phyloP scores from a whole-genome alignment of 2,888 invertebrate species.

The Tachystola acroxantha region DNA sequence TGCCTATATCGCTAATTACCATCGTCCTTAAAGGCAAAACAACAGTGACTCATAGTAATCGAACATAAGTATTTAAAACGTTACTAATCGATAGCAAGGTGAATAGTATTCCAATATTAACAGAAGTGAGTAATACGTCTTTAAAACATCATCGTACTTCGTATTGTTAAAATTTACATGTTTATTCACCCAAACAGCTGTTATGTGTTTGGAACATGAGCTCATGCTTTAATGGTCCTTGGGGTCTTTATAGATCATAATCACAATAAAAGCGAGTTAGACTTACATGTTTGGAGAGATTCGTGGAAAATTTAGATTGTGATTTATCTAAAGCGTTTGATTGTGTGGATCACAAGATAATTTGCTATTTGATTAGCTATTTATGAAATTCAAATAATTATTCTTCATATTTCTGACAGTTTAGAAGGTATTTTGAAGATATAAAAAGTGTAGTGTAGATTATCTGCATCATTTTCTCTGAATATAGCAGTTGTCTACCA shows the following conservation, averaged over 20 bases:
- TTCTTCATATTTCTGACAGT: too few relatives aligned
- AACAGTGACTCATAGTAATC: neutral
- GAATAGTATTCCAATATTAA: slow-evolving; percentile 4
- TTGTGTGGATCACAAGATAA: neutral
- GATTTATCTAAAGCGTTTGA: neutral
- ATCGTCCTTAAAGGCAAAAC: neutral
- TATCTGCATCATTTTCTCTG: too few relatives aligned
- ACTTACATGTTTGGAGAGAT: neutral
- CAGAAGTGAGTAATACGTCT: slow-evolving; percentile 1
- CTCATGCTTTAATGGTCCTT: neutral
- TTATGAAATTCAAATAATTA: too few relatives aligned
- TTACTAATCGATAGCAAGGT: neutral
- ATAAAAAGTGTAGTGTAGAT: too few relatives aligned
- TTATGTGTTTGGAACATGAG: neutral
- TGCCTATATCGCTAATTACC: too few relatives aligned
- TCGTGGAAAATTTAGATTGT: neutral
- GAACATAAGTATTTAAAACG: neutral
- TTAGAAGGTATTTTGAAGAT: too few relatives aligned
- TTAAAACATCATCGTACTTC: neutral
- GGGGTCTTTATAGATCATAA: neutral
- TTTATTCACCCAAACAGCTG: neutral
- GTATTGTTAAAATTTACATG: slow-evolving; percentile 1
- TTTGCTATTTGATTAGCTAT: too few relatives aligned
- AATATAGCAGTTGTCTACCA: too few relatives aligned
- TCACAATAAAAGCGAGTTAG: too few relatives aligned